Conservation (phyloP, 2,113 vertebrate species). For the Panthera tigris region DNA sequence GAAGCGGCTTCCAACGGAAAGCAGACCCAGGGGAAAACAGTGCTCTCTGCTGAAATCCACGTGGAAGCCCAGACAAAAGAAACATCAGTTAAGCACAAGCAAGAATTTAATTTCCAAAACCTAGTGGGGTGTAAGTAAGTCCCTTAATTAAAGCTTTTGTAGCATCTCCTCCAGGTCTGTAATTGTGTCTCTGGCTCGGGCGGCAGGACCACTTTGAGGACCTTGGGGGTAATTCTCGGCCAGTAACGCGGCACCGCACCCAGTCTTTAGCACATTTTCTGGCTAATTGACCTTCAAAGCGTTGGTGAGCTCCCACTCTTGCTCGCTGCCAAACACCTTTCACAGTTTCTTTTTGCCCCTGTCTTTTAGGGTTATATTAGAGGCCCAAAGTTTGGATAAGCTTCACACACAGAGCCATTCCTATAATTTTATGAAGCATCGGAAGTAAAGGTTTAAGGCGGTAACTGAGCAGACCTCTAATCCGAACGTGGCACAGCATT, state of each 20-base stretch:
- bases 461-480: constrained; percentile 73
- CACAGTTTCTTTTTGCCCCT: constrained; percentile 83
- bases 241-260: constrained; percentile 88
- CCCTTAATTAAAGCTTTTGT: constrained; percentile 96
- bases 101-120: constrained; percentile 86
- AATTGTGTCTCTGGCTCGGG: constrained; percentile 88
- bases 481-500: background rate
- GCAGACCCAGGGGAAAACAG: constrained; percentile 38
- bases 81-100: constrained; percentile 77
- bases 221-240: constrained; percentile 93
- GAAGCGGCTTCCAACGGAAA: background rate
- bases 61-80: constrained; percentile 76
- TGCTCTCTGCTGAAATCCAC: constrained; percentile 62
- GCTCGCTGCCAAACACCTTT: constrained; percentile 86
- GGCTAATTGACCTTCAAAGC: constrained; percentile 93
- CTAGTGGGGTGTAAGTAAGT: constrained; percentile 87
- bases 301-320: constrained; percentile 80
- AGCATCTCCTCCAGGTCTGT: constrained; percentile 88
- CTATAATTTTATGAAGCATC: constrained; percentile 76
- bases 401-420: constrained; percentile 71
- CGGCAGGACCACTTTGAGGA: constrained; percentile 90
- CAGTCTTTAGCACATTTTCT: constrained; percentile 90
- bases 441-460: constrained; percentile 80
- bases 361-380: constrained; percentile 78
- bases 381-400: constrained; percentile 72